Base-by-base conservation (phyloP, 2,113 vertebrate species). In the Petromus typicus region DNA sequence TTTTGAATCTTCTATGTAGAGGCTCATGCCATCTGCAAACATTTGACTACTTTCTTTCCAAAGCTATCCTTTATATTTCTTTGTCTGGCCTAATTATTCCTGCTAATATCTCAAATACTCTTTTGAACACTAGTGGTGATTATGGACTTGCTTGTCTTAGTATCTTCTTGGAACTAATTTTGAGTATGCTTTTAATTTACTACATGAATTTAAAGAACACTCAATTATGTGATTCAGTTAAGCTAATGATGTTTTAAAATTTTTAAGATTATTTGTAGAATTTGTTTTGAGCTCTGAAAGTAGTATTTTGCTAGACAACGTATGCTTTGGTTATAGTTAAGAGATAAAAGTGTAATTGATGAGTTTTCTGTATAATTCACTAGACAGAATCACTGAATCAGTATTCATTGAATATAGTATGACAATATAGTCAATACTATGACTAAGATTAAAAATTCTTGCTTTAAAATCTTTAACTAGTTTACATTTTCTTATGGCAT, bases 241-340 rank as follows among this genome's bases (percentile, higher is more conserved):
- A 87, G 30, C 86, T 85, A 90, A 34, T 56, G 30, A 48, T 76
- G 34, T 66, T 92, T 89, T 18, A 18, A 18, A 75, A 69, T 69
- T 66, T n/a, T 85, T 73, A 82, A 91, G 89, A 27, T 84, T 92
- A 85, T 59, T 90, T 30, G 4, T 6, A 54, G 69, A 94, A 57
- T 80, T 86, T 78, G 75, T 91, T 93, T 92, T 59, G 32, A 90
- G 17, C 18, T 93, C 9, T 67, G 66, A 79, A 89, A 86, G 85
- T 88, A 7, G 9, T 73, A 18, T 83, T 7, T 2, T 37, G 12
- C 2, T 61, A 25, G 2, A 34, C 3, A 63, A 18, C 37, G 10
- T 48, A 73, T 3, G 88, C 6, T 76, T 59, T 48, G 63, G 4
- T 83, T 87, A 40, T 89, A 64, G 23, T 84, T 82, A 83, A 89